These are phyloP conservation scores for Corythornis vintsioides DNA, from an alignment of 2,113 vertebrate genomes.

Conservation along the genomic window DNA sequence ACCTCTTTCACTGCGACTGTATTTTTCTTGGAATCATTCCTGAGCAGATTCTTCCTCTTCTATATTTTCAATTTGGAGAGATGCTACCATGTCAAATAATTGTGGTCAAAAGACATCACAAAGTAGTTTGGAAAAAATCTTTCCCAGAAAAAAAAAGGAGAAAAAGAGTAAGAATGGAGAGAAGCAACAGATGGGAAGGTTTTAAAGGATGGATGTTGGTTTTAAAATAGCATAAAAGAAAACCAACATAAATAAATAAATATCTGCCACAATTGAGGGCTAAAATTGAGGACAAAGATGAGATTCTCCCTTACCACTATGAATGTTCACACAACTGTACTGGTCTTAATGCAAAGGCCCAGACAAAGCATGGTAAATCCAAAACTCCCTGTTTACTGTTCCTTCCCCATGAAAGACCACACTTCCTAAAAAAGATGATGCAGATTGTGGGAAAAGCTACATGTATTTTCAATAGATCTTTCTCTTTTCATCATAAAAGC, in stretches of 20 bases:
- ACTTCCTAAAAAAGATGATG: neutral
- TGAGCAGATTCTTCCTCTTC: neutral
- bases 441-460: neutral
- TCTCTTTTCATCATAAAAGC: conserved; percentile 41
- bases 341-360: neutral
- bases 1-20: neutral
- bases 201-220: neutral
- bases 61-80: neutral
- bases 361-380: neutral
- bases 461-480: conserved; percentile 26
- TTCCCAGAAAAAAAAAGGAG: neutral
- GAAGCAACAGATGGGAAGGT: neutral
- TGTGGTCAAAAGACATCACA: neutral
- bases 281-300: neutral
- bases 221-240: neutral
- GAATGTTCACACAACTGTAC: neutral
- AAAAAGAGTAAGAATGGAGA: neutral
- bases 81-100: neutral
- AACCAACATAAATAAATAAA: too few species aligned
- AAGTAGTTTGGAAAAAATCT: neutral
- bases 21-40: neutral
- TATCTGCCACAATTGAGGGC: neutral
- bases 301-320: neutral
- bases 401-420: neutral
- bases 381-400: neutral